Conservation (phyloP, 2,797 vertebrate genomes). For the Cynopterus sphinx region DNA sequence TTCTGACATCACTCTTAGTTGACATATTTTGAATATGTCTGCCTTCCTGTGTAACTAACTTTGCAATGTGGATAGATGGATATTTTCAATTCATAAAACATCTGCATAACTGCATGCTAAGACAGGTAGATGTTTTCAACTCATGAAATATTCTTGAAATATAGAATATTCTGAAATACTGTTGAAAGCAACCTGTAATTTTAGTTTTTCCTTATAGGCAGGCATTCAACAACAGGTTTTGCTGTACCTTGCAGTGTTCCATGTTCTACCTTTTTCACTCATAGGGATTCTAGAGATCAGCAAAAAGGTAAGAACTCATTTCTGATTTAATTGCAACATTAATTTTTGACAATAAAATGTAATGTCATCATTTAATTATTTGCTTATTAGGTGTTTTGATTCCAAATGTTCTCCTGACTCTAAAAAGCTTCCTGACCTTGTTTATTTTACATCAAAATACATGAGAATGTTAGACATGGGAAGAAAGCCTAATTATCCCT, state of each 20-base stretch:
- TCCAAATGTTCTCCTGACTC: background rate
- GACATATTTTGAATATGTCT: slow-evolving; percentile 40
- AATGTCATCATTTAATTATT: slow-evolving; percentile 40
- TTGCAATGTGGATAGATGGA: background rate
- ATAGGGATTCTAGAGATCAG: slow-evolving; percentile 94
- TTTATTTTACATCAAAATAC: slow-evolving; percentile 39
- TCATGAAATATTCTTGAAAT: background rate
- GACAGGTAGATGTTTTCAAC: slow-evolving; percentile 14
- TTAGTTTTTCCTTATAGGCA: slow-evolving; percentile 85
- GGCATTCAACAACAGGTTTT: slow-evolving; percentile 88
- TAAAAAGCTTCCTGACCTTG: background rate
- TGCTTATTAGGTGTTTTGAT: slow-evolving; percentile 19
- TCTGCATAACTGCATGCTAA: background rate
- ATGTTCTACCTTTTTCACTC: slow-evolving; percentile 92
- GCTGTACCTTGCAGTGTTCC: slow-evolving; percentile 93
- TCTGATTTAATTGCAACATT: slow-evolving; percentile 36
- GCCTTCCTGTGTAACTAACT: slow-evolving; percentile 43
- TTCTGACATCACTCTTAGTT: too few species aligned
- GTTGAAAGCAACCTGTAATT: slow-evolving; percentile 45
- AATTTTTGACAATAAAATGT: slow-evolving; percentile 40
- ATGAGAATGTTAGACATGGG: slow-evolving; percentile 14
- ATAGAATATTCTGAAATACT: slow-evolving; percentile 16
- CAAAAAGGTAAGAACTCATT: slow-evolving; percentile 88
- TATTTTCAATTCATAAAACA: slow-evolving; percentile 37
- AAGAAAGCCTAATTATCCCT: background rate